Percentiles rank a stretch among this genome's conserved stretches.
Conservation (phyloP, 2,113 vertebrate genomes). For the Apeltes quadracus region DNA sequence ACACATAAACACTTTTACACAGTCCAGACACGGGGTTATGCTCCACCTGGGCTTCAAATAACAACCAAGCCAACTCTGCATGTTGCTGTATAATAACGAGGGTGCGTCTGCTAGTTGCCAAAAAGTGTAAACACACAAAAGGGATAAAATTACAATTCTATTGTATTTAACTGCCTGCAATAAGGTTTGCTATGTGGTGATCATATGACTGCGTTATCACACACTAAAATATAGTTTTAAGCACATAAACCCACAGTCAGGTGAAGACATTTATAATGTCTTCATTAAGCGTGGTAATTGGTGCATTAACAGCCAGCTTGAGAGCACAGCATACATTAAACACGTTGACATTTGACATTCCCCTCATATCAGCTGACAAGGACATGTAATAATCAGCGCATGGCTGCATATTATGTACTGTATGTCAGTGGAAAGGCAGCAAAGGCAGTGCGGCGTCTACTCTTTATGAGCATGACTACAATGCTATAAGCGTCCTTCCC, state of each 20-base stretch:
- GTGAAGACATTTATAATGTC: background rate
- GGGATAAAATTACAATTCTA: background rate
- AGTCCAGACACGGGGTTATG: conserved; percentile 47
- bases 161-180: background rate
- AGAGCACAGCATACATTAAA: background rate
- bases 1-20: conserved; percentile 43
- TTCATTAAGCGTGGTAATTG: background rate
- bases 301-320: background rate
- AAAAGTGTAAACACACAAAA: background rate
- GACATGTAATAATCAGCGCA: background rate
- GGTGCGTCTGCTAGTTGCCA: background rate
- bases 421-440: background rate
- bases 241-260: background rate
- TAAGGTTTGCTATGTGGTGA: background rate
- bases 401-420: background rate
- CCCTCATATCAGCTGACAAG: background rate
- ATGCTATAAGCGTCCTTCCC: conserved; percentile 58
- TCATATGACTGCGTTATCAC: background rate
- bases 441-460: conserved; percentile 19
- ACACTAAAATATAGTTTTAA: background rate
- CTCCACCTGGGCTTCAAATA: conserved; percentile 53
- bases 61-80: conserved; percentile 28
- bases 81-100: conserved; percentile 19
- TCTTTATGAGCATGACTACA: conserved; percentile 52
- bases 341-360: background rate